Base-by-base conservation (phyloP, 2,797 vertebrate genomes). In the Sebastes iracundus region DNA sequence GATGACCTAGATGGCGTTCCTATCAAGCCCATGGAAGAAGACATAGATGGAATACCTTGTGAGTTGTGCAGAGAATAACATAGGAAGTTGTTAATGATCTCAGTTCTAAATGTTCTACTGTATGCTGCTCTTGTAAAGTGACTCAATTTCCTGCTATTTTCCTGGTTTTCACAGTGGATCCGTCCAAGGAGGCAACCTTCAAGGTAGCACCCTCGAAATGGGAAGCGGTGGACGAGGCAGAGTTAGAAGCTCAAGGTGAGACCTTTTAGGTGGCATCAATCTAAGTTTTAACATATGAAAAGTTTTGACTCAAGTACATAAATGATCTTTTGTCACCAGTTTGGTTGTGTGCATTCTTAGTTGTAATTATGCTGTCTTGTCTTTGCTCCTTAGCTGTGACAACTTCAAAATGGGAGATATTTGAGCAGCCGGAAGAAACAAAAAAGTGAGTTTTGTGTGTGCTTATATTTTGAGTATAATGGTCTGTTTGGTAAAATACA, bases 121-220 rank as follows among this genome's bases (percentile, higher is more conserved):
- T 27, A 12, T 53, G 25, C 49, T 23, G 18, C 28, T n/a, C 1
- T 4, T 63, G 14, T 18, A 3, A 1, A 22, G 5, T 35, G 25
- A 56, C 28, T 77, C 3, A 18, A 72, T 32, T 25, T 81, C 85
- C 68, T 66, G 7, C 74, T 63, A 1, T 62, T 66, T 81, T 46
- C 10, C 4, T 58, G 30, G 8, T 70, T 59, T 67, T 76, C 85
- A 73, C 59, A 98, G 98, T 97, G 90, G 98, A 98, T 93, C 92
- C 95, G 0, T 87, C 96, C 6, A 99, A 98, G 86, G 97, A 97
- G 60, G 95, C 97, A 2, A 96, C 97, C 77, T 99, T 99, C 93
- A 99, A 99, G 93, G 97, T 99, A 74, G 98, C 98, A 0, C 98
- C 98, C 9, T 99, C 98, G 0, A 99, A 99, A 87, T 99, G 98